Base-by-base conservation (phyloP, 1,140 invertebrate genomes). In the Saccostrea glomerata region DNA sequence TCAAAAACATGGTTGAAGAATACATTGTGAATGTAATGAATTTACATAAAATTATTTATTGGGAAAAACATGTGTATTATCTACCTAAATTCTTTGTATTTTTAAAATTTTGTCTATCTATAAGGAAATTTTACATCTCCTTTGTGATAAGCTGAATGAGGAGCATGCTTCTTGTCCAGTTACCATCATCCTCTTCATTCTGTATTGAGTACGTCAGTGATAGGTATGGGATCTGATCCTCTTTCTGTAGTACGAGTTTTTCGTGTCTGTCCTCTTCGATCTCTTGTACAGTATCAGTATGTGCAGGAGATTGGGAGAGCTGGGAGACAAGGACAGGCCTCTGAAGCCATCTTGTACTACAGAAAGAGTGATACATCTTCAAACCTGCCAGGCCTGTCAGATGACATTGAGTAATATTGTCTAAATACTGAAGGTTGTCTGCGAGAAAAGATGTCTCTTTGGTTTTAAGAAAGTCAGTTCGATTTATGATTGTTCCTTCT, bases 211-310 rank as follows among this genome's bases (percentile, higher is more conserved):
- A 87, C 86, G 1, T 58, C 86, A 3, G 86, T 86, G 23, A 23
- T 63, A 60, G 89, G 86, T 58, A 87, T 87, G 86, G 84, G 86
- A 17, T 88, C 88, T 86, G 85, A 90, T n/a, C 15, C 82, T 15
- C 86, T 84, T 11, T 77, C 7, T 6, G n/a, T 88, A 12, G 40
- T 2, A 9, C 60, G 70, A 36, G 23, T 88, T 11, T 88, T 88
- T 58, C 86, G 86, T 84, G 77, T 70, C n/a, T 84, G 30, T 70
- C 86, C 86, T 47, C 89, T 87, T 23, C 15, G 58, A 60, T 83
- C 6, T 60, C 23, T 86, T 20, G 23, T 60, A 4, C 58, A 88
- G 9, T 86, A 88, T 56, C 58, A 88, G 9, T 86, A 88, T 56
- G 12, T 90, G 9, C 87, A 88, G 40, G 86, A 90, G 47, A 86